Conservation (phyloP, 2,888 invertebrate species). For the Pachymerium ferrugineum region DNA sequence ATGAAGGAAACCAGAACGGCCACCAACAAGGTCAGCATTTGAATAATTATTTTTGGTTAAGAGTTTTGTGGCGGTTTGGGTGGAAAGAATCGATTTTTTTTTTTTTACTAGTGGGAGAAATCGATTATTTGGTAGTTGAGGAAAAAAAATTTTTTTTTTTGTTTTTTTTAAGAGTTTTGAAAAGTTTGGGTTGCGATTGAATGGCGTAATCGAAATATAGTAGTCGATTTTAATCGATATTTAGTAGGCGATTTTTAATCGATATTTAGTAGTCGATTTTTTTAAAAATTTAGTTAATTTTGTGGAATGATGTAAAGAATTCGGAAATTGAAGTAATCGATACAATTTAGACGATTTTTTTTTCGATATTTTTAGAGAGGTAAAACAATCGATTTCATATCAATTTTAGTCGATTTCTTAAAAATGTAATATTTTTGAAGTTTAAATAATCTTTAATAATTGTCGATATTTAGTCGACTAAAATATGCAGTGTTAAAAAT, state of each 20-base stretch:
- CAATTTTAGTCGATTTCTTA: too few relatives aligned
- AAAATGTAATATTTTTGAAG: too few relatives aligned
- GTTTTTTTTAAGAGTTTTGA: background rate
- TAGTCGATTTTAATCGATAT: background rate
- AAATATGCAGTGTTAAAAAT: too few relatives aligned
- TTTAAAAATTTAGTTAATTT: background rate
- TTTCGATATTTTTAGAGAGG: background rate
- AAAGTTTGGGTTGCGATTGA: background rate
- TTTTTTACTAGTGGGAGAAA: too few relatives aligned
- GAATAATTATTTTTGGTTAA: background rate
- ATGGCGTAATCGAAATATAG: background rate
- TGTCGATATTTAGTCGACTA: too few relatives aligned
- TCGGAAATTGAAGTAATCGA: background rate
- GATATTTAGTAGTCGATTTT: background rate
- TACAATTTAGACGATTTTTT: background rate
- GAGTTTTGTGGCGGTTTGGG: background rate
- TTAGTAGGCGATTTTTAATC: background rate
- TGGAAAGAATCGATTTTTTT: background rate
- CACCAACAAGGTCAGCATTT: background rate
- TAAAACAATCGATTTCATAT: too few relatives aligned
- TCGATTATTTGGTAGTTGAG: background rate
- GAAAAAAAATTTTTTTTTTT: background rate
- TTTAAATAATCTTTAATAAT: too few relatives aligned
- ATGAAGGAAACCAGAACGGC: conserved; percentile 2
- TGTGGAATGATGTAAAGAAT: background rate